Evolutionary conservation across 1,140 invertebrate genomes (phyloP), one percentile per base, ranked within the genome.

Genomic region (Drosophila serrata): DNA sequence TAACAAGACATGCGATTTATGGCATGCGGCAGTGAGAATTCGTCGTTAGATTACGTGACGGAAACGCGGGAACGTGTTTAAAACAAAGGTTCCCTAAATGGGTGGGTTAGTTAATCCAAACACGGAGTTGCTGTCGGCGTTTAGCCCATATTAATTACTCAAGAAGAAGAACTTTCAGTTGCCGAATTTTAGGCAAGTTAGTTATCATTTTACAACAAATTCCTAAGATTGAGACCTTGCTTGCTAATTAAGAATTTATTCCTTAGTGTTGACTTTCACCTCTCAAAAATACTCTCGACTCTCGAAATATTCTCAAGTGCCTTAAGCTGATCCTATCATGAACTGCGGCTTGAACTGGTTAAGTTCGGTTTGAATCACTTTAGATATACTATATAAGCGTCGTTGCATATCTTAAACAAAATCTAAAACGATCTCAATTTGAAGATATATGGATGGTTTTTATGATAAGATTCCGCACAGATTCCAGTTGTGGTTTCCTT

Each of bases 401-500:
- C 19, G 29, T n/a, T 24, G 45, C 45, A 33, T 19, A 17, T 33
- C 62, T 65, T 29, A 65, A 51, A 42, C 61, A 27, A 42, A 27
- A 42, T 17, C 22, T 24, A 12, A n/a, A 67, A 17, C 29, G 45
- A 65, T 6, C n/a, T 42, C 19, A 67, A 51, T 27, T 27, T 35
- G 5, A 15, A 49, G 33, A 31, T 49, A 40, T 67, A 31, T 24
- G 15, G 15, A 40, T 40, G 29, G 22, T 29, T 48, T 48, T 22
- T 35, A 13, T 48, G 42, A 72, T 58, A 59, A 72, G 67, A 72
- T 69, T 57, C 63, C 65, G 46, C 61, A 65, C 45, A 67, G 65
- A 65, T 39, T 55, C 31, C 45, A 48, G 39, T 69, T 70, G 15
- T 40, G n/a, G 43, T 72, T 72, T 70, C 46, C 65, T 46, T 49